Evolutionary conservation across 2,888 invertebrate species (phyloP), one percentile per base, ranked within the genome.

Genomic region (Drosophila borborema): DNA sequence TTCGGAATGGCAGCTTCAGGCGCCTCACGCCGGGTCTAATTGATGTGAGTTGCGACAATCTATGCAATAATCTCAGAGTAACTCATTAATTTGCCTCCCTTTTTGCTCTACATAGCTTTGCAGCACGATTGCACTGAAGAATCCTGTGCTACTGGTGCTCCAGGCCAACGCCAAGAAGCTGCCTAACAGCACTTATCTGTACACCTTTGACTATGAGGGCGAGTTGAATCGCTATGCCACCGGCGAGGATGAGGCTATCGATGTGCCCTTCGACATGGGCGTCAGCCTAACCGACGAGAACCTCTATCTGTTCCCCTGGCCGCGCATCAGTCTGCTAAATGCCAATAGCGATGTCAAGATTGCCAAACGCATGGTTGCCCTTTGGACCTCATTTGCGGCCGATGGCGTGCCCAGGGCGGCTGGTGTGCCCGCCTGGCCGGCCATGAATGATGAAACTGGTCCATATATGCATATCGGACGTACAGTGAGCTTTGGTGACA

Each of bases 231-330:
- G 93, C n/a, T 94, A 94, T 77, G 76, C 86, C 4, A 82, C 75
- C 60, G 53, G 23, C 31, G 91, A 91, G 0, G 92, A 92, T n/a
- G 93, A 92, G 43, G 81, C 88, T 6, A 81, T 89, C n/a, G 80
- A 88, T 36, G 91, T 93, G 74, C 94, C 94, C 41, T 94, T 94
- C 74, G 91, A 93, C 61, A 92, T 94, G 83, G 94, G 95, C 6
- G 94, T 94, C 8, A 94, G 94, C 38, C 94, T 95, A 74, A 94
- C 95, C 9, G 94, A 95, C 72, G 95, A 95, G 70, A 92, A 95
- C 49, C 92, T 95, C 18, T 94, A 95, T 77, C 86, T 95, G 20
- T 95, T 95, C 86, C 93, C 93, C 31, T 93, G 92, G 91, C 93
- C 93, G 3, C 83, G 91, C 16, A 80, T 91, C 66, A 89, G 86